phyloP scores from a whole-genome alignment of 2,113 vertebrate species.

The Lasiurus borealis region DNA sequence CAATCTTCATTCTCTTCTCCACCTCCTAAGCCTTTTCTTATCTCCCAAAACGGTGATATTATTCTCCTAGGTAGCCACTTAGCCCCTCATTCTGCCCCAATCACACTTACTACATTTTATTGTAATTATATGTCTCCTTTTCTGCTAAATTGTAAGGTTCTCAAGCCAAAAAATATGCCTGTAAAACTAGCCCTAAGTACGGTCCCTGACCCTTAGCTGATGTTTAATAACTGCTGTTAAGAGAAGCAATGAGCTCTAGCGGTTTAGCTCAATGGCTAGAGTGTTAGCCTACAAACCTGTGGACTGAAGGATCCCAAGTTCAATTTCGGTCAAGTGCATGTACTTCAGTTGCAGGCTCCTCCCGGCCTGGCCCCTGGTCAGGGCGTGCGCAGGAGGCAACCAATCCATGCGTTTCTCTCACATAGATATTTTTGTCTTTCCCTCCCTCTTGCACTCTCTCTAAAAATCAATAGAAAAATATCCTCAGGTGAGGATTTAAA shows the following conservation, averaged over 20 bases:
- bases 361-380: too few relatives aligned
- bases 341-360: too few relatives aligned
- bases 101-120: background rate
- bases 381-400: too few relatives aligned
- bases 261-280: too few relatives aligned
- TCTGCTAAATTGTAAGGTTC: background rate
- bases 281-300: too few relatives aligned
- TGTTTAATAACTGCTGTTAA: background rate
- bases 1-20: background rate
- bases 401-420: too few relatives aligned
- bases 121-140: conserved; percentile 14
- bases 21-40: background rate
- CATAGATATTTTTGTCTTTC: too few relatives aligned
- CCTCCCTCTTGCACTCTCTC: too few relatives aligned
- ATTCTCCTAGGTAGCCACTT: background rate
- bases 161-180: background rate
- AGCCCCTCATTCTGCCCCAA: background rate
- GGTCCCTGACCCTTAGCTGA: background rate
- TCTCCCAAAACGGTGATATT: background rate
- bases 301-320: too few relatives aligned
- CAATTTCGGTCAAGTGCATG: too few relatives aligned
- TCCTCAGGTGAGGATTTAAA: too few relatives aligned
- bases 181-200: background rate
- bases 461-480: too few relatives aligned
- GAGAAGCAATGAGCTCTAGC: background rate